Base-by-base conservation (phyloP, 1,140 invertebrate species). In the Macrostomum lignano region DNA sequence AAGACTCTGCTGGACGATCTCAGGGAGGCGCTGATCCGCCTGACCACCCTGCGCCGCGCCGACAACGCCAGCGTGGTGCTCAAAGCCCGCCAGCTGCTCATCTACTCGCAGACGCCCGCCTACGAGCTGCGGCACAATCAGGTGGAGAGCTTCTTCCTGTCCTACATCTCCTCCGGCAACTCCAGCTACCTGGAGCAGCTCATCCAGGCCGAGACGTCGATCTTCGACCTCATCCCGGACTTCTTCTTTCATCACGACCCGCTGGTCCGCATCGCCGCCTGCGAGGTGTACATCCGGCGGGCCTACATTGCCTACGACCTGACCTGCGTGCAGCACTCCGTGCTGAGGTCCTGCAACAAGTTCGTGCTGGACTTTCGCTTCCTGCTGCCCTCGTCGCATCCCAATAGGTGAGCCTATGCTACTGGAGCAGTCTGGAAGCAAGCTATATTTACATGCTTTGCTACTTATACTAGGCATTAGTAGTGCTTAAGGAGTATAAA, bases 91-190 rank as follows among this genome's bases (percentile, higher is more conserved):
- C 77, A 86, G 67, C 74, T 94, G 0, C 54, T 96, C 2, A 96
- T 96, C 41, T 78, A 79, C 0, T 78, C 82, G 3, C 81, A 94
- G 52, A 84, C 93, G 58, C 84, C 86, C 1, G 78, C 82, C 0
- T 94, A 88, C 52, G 84, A 93, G 50, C 56, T 93, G 4, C 65
- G 84, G 3, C 81, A 88, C 59, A 94, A 93, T 54, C 84, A 94
- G 59, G 32, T 96, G 77, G 86, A 96, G 47, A 84, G 77, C 0
- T 93, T 96, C 33, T 94, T 96, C 60, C 61, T 96, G 0, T 88
- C 81, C 0, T 82, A 84, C 0, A 81, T 93, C n/a, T n/a, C 3
- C 81, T 94, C 49, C 88, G 86, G 73, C 91, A 91, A 52, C 82
- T 84, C 0, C 82, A 91, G 46, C 79, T 88, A 91, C 53, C 57